Conservation (phyloP, 2,888 invertebrate genomes). For the Morpho achilles region DNA sequence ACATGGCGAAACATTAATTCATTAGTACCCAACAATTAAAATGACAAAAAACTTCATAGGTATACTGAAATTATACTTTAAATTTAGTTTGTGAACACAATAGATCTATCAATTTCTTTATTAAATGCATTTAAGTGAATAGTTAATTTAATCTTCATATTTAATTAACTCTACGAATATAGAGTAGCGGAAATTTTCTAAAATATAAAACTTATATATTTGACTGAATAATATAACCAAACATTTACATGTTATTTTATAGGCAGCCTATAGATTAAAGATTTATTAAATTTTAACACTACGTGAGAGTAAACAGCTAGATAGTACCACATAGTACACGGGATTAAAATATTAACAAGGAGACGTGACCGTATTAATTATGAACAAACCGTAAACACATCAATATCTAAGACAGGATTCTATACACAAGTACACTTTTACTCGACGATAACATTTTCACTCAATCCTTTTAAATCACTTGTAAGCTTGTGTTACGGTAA, state of each 20-base stretch:
- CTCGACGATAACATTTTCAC: slow-evolving; percentile 16
- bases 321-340: neutral
- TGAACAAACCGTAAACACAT: slow-evolving; percentile 65
- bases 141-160: too few species aligned
- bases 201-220: too few species aligned
- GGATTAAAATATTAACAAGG: slow-evolving; percentile 26
- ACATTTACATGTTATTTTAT: neutral
- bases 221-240: neutral
- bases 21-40: too few species aligned
- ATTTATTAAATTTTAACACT: neutral
- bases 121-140: too few species aligned
- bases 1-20: too few species aligned
- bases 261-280: neutral
- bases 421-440: slow-evolving; percentile 11
- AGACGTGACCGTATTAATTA: slow-evolving; percentile 55
- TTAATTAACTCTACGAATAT: too few species aligned
- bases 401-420: slow-evolving; percentile 43
- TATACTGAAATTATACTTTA: too few species aligned
- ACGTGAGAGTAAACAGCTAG: neutral
- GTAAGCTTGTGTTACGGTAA: slow-evolving; percentile 5
- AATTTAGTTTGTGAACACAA: too few species aligned
- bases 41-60: too few species aligned
- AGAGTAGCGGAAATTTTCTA: too few species aligned
- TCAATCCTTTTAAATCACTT: slow-evolving; percentile 12
- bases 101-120: too few species aligned